Percentiles rank a stretch among this genome's conserved stretches.
Conservation (phyloP, 2,113 vertebrate species). For the Mola mola region DNA sequence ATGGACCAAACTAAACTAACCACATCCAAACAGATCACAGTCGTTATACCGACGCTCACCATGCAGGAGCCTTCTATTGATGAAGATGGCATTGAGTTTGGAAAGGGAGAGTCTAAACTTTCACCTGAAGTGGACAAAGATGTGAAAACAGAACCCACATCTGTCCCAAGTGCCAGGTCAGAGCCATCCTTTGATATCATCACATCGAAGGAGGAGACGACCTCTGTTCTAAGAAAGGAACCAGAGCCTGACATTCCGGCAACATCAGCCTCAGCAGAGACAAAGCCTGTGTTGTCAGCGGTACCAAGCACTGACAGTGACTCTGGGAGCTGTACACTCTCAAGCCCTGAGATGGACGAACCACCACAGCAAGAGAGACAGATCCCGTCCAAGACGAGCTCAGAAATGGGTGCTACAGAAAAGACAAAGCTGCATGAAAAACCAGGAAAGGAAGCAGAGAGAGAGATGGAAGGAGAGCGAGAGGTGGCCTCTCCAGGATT, state of each 20-base stretch:
- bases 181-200: constrained; percentile 39
- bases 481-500: constrained; percentile 78
- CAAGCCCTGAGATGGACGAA: constrained; percentile 63
- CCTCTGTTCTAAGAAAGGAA: constrained; percentile 29
- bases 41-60: constrained; percentile 57
- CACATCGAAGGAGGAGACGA: constrained; percentile 35
- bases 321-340: constrained; percentile 48
- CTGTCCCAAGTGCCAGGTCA: constrained; percentile 30
- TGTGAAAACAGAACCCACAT: constrained; percentile 42
- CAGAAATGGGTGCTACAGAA: constrained; percentile 15
- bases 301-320: constrained; percentile 60
- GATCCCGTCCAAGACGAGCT: constrained; percentile 11
- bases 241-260: neutral
- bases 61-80: constrained; percentile 72
- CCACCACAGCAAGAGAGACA: constrained; percentile 46
- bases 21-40: constrained; percentile 29
- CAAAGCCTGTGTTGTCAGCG: constrained; percentile 39
- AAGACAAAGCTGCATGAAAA: constrained; percentile 56
- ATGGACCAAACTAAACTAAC: constrained; percentile 46
- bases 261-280: constrained; percentile 34
- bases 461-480: constrained; percentile 80
- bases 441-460: constrained; percentile 74
- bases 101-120: constrained; percentile 38
- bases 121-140: constrained; percentile 44
- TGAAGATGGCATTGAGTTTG: constrained; percentile 61